Evolutionary conservation across 2,888 invertebrate species (phyloP), one percentile per base, ranked within the genome.

Genomic region (Cordilura impudica): DNA sequence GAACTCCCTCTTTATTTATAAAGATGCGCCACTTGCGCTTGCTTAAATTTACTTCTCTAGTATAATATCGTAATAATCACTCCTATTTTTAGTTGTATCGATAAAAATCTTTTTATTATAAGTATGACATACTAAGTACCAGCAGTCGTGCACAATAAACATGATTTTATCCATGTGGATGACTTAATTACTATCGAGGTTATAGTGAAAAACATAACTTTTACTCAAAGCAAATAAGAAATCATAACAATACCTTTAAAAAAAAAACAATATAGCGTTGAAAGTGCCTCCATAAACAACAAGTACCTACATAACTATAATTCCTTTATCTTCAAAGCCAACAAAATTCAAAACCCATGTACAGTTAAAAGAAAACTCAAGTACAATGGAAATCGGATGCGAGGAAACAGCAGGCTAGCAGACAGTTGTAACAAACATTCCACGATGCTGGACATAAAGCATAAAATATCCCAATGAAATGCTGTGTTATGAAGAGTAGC

Each of bases 241-340:
- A 53, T 53, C 53, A 29, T 26, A 26, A 26, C 26, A 6, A 26
- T 3, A 26, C 26, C 3, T n/a, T n/a, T n/a, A 26, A 26, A 26
- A 26, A 26, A 26, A 26, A 21, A 61, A 26, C 14, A 58, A 39
- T n/a, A 60, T 49, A 43, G 63, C 35, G 31, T 16, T 18, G 10
- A 82, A 84, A 84, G 84, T 85, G 85, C 84, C 85, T 83, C 84
- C 85, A 85, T 86, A 84, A 86, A 84, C 86, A 86, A 86, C 83
- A 83, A 83, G 83, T 82, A 83, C 84, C 4, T 26, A 6, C 4
- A 26, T 4, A 26, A 26, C 6, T 26, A 6, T 26, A 26, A 26
- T 4, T 26, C 26, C 4, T n/a, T 6, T 3, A 26, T 26, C 26
- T 26, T 3, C 4, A 85, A 73, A 43, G 51, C 26, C 63, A 51